Evolutionary conservation across 2,888 invertebrate genomes (phyloP).

Genomic region (Shargacucullia verbasci): DNA sequence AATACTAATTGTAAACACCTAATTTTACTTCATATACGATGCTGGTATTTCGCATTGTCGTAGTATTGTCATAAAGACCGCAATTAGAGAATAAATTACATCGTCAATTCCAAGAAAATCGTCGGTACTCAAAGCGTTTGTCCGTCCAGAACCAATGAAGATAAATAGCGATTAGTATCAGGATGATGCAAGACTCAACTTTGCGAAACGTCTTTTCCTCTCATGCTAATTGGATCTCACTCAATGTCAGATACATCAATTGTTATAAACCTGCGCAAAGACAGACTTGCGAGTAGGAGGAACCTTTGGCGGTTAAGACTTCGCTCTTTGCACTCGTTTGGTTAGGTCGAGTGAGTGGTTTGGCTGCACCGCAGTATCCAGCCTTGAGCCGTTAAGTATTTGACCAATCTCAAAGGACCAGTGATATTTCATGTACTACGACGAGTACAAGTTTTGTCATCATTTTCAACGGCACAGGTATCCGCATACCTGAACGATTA

Average conservation of each 20-base stretch:
- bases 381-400: slow-evolving; percentile 1
- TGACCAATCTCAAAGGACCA: too few species aligned
- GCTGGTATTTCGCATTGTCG: slow-evolving; percentile 28
- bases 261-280: background rate
- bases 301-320: background rate
- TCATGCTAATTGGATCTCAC: slow-evolving; percentile 18
- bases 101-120: slow-evolving; percentile 46
- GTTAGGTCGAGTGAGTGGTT: slow-evolving; percentile 10
- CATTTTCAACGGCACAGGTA: too few species aligned
- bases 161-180: slow-evolving; percentile 54
- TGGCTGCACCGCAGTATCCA: slow-evolving; percentile 2
- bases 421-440: too few species aligned
- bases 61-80: slow-evolving; percentile 23
- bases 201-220: slow-evolving; percentile 22
- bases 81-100: slow-evolving; percentile 43
- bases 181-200: slow-evolving; percentile 50
- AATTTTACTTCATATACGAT: slow-evolving; percentile 22
- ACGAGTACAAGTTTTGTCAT: too few species aligned
- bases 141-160: slow-evolving; percentile 53
- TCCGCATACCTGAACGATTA: too few species aligned
- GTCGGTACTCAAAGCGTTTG: slow-evolving; percentile 39
- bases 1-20: slow-evolving; percentile 43
- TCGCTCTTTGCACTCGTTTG: slow-evolving; percentile 4
- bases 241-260: slow-evolving; percentile 24
- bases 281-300: background rate